Percentiles rank a stretch among this genome's conserved stretches.
Evolutionary conservation across 2,888 invertebrate genomes (phyloP).

Genomic region (Sesia apiformis): DNA sequence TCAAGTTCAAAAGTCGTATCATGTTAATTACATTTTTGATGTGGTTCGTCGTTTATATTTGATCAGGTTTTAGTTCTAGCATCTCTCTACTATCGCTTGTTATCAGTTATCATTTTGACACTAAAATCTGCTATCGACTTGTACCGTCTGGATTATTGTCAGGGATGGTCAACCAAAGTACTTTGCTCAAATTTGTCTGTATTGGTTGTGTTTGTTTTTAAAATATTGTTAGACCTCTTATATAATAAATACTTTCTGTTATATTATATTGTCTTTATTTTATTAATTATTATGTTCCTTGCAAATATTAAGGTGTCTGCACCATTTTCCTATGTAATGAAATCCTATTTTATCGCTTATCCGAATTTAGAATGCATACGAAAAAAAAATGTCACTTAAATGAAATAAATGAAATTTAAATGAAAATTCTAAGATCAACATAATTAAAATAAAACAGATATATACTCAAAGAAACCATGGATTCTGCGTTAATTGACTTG

Average conservation of each 20-base stretch:
- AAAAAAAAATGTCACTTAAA: no score
- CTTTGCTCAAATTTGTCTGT: slow-evolving; percentile 32
- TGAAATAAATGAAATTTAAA: no score
- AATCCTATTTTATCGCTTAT: no score
- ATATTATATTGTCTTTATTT: not conserved
- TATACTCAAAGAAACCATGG: no score
- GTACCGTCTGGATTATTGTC: slow-evolving; percentile 15
- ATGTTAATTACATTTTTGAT: not conserved
- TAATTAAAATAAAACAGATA: no score
- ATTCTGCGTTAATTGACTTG: no score
- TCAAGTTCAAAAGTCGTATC: slow-evolving; percentile 9
- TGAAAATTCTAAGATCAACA: no score
- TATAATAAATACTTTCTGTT: not conserved
- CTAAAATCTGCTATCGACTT: not conserved
- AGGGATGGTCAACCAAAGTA: slow-evolving; percentile 45
- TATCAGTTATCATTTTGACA: not conserved
- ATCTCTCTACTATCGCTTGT: not conserved
- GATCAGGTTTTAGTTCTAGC: not conserved
- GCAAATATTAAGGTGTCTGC: no score
- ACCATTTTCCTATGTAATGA: no score
- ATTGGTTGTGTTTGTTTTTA: not conserved
- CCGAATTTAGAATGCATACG: no score
- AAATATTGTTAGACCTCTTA: not conserved
- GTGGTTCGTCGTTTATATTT: not conserved
- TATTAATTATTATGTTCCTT: no score